A percentile compares a stretch with the other conserved stretches of the same genome.
Evolutionary conservation across 1,140 invertebrate species (phyloP).

Genomic region (Eueides isabella): DNA sequence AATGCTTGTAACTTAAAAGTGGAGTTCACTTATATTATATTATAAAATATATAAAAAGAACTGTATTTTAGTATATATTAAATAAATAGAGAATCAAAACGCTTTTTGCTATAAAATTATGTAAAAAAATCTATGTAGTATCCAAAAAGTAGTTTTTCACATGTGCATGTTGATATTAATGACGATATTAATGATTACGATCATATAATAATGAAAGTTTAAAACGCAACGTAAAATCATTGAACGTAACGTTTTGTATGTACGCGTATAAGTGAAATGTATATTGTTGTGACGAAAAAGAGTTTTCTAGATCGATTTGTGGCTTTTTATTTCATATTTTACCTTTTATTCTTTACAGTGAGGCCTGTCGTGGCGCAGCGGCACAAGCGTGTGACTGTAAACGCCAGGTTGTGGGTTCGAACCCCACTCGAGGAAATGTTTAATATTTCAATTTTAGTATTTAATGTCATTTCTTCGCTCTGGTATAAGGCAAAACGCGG

Average conservation of each 20-base stretch:
- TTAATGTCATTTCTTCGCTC: too few species aligned
- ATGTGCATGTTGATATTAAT: not conserved
- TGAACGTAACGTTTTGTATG: slow-evolving; percentile 5
- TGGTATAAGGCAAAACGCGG: too few species aligned
- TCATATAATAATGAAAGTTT: not conserved
- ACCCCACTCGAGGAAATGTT: too few species aligned
- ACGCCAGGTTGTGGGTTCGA: too few species aligned
- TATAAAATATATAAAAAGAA: not conserved
- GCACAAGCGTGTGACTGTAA: not conserved
- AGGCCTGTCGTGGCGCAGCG: too few species aligned
- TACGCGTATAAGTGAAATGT: slow-evolving; percentile 22
- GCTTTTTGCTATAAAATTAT: not conserved
- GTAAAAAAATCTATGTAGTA: not conserved
- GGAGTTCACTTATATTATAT: too few species aligned
- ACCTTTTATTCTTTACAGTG: too few species aligned
- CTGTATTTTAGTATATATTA: not conserved
- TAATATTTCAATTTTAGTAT: too few species aligned
- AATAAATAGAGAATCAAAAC: not conserved
- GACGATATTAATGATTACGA: too few species aligned
- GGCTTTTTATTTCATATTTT: slow-evolving; percentile 21
- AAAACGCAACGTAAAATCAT: not conserved
- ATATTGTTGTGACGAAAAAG: slow-evolving; percentile 37
- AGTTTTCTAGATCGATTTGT: slow-evolving; percentile 45
- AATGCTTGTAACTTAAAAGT: not conserved
- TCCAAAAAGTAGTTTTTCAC: not conserved